Base-by-base conservation (phyloP, 2,797 vertebrate species). In the Takifugu rubripes region DNA sequence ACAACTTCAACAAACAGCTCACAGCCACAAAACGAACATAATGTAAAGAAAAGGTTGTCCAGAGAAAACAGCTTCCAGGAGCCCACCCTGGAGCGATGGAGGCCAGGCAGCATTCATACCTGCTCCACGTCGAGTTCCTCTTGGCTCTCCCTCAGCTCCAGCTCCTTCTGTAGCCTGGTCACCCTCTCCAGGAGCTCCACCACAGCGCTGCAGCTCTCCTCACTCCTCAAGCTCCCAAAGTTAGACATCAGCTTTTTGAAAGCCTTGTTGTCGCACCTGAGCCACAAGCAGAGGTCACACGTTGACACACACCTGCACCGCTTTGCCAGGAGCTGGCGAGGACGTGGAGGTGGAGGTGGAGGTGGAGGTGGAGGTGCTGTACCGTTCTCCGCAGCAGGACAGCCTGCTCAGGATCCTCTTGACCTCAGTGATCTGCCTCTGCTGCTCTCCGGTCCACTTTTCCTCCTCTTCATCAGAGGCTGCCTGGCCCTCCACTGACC, bases 391-490 rank as follows among this genome's bases (percentile, higher is more conserved):
- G 33, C 92, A 94, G 82, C 92, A 89, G 47, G 93, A 93, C 3
- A 94, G 85, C 42, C 83, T 79, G 40, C 83, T 75, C 59, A 92
- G 53, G 53, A 89, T 88, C 60, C 66, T 85, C 78, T 88, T 89
- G 51, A 86, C 62, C 65, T 90, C 90, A 0, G 90, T 86, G 48
- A 85, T 86, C 59, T 88, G 90, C 24, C 66, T 74, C 70, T 82
- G 84, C 54, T 77, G 89, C 10, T 88, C 82, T 16, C 84, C 87
- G 0, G 66, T 87, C 91, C 92, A 88, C 81, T 88, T 90, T 63
- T 95, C 93, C 16, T 95, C 94, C 45, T 98, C 96, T 70, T 97
- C 93, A 0, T 98, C 96, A 0, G 94, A 96, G 36, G 96, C 94
- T 0, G 95, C 94, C 84, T 96, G 96, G 57, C 95, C 95, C 74